Evolutionary conservation across 1,140 invertebrate species (phyloP), one percentile per base, ranked within the genome.

Genomic region (Drosophila pectinifera): DNA sequence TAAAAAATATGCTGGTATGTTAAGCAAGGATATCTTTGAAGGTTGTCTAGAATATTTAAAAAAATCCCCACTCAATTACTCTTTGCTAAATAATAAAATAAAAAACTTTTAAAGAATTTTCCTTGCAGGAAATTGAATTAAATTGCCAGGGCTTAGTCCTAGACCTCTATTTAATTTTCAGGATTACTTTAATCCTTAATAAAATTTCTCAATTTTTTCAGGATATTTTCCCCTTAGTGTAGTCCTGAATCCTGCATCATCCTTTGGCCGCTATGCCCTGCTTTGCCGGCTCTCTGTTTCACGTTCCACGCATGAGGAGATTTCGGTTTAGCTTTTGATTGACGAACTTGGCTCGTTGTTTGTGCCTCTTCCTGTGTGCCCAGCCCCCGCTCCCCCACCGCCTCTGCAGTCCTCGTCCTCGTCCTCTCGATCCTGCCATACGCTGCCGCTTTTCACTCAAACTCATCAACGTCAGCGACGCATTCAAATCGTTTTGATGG

Each of bases 401-500:
- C 0, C 7, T 10, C 16, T 18, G 13, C 10, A 28, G 13, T 18
- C 42, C 26, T 6, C 20, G 13, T 18, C 42, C 26, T 6, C 20
- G 26, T 26, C 7, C 24, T 18, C 14, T 11, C 22, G 8, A 18
- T 22, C 34, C 58, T 69, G 64, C 53, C 70, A 57, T 56, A 57
- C 62, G 65, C 70, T 85, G 58, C 78, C 72, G 83, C 84, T 74
- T 88, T 86, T 90, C 86, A 90, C 86, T 90, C 81, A 90, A 86
- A 90, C 86, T 90, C 88, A 91, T 91, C 88, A 91, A 81, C 88
- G 83, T 91, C 88, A 91, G 85, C 88, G 88, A 91, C 83, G 88
- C 88, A 91, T 91, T 91, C 88, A 91, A 91, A 91, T 91, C 83
- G 80, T 81, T 91, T 91, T 91, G 88, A 91, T 91, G 88, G 88